A percentile compares a stretch with the other conserved stretches of the same genome.
Conservation (phyloP, 53 echinoderm and acorn worm genomes). For the Mesocentrotus franciscanus region DNA sequence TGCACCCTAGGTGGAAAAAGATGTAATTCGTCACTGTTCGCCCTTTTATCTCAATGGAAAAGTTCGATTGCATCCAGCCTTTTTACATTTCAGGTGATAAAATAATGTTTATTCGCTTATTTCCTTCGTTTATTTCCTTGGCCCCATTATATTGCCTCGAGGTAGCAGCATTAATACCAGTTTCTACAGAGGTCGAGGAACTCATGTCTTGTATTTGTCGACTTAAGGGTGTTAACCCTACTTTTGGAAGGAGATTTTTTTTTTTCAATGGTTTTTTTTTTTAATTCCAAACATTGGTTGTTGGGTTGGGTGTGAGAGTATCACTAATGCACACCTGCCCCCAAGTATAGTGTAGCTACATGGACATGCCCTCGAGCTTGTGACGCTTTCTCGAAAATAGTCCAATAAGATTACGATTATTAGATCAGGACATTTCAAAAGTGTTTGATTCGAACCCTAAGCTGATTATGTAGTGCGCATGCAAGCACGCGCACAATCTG, state of each 20-base stretch:
- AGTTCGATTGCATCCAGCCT: background rate
- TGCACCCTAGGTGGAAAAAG: background rate
- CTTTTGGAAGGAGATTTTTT: background rate
- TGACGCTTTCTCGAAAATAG: background rate
- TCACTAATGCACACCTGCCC: background rate
- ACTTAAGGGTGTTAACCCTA: background rate
- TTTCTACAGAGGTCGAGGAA: background rate
- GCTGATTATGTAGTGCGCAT: background rate
- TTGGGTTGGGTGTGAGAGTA: background rate
- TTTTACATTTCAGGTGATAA: background rate
- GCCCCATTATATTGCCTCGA: background rate
- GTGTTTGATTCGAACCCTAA: background rate
- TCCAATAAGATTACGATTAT: constrained; percentile 26
- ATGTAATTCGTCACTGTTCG: background rate
- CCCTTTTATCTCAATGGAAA: background rate
- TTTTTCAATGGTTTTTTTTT: too few relatives aligned
- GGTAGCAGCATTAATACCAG: background rate
- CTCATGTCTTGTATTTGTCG: background rate
- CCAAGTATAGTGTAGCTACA: too few relatives aligned
- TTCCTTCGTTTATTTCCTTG: constrained; percentile 25
- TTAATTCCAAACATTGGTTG: too few relatives aligned
- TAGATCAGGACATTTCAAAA: constrained; percentile 14
- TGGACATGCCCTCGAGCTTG: background rate
- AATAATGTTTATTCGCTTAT: background rate
- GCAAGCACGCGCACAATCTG: background rate